Base-by-base conservation (phyloP, 2,888 invertebrate species). In the Athrips mouffetella region DNA sequence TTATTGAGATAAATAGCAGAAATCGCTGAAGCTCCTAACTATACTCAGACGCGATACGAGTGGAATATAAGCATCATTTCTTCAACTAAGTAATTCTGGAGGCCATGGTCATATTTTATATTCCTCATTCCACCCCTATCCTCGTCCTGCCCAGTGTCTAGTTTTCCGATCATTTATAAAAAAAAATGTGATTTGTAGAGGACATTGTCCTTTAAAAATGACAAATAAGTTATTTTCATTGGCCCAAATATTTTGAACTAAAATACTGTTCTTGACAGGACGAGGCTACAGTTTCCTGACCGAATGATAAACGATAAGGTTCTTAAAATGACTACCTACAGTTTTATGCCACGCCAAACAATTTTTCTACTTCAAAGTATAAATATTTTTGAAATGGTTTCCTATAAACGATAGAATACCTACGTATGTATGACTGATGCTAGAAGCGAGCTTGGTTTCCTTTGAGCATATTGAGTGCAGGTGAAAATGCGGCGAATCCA, bases 1-100 rank as follows among this genome's bases (percentile, higher is more conserved):
- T 55, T 58, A 52, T 55, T 55, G 56, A 44, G 52, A 47, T 45
- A 37, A 45, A 51, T 27, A 41, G 35, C 30, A 11, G 35, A 10
- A 23, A 31, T 40, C 31, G 42, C 27, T 11, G 51, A 39, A 49
- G 54, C n/a, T 20, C 10, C 31, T 52, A 60, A 64, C 63, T 61
- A 59, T 54, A 56, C n/a, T 52, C 39, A 45, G 20, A 47, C 41
- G 40, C 29, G 48, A 25, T 11, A 18, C 18, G 41, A 11, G 23
- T 11, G 20, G 10, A n/a, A n/a, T n/a, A n/a, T n/a, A n/a, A n/a
- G n/a, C n/a, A n/a, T n/a, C n/a, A n/a, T n/a, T n/a, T n/a, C n/a
- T n/a, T n/a, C n/a, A n/a, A n/a, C n/a, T n/a, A n/a, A n/a, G n/a
- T n/a, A n/a, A n/a, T n/a, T n/a, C n/a, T n/a, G n/a, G n/a, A n/a